Percentiles rank a stretch among this genome's conserved stretches.
phyloP scores from a whole-genome alignment of 2,113 vertebrate genomes.

The Morone saxatilis region DNA sequence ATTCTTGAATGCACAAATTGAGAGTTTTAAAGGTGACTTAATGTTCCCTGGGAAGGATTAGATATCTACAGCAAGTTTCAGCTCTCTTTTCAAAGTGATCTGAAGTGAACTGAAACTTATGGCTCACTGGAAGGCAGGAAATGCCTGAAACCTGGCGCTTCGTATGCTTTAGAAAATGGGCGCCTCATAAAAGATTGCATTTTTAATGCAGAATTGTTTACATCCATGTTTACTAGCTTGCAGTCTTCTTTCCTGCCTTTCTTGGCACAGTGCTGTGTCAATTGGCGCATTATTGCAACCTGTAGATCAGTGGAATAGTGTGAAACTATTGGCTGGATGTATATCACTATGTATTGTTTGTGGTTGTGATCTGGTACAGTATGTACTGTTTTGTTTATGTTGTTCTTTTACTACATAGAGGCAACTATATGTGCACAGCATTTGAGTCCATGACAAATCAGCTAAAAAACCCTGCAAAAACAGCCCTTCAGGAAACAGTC shows the following conservation, averaged over 20 bases:
- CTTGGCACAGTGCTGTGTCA: too few species aligned
- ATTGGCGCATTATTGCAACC: too few species aligned
- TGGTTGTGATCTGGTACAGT: too few species aligned
- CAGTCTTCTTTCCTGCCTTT: not conserved
- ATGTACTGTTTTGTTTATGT: too few species aligned
- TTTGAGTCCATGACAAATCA: too few species aligned
- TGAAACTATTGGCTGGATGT: too few species aligned
- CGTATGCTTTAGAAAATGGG: not conserved
- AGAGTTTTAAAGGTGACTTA: conserved; percentile 31
- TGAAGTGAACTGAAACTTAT: not conserved
- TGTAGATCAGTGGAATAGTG: too few species aligned
- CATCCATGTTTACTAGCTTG: not conserved
- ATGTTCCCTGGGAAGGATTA: conserved; percentile 26
- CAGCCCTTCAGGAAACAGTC: too few species aligned
- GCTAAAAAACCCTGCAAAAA: too few species aligned
- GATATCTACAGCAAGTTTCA: conserved; percentile 8
- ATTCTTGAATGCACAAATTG: conserved; percentile 18
- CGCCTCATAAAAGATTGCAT: not conserved
- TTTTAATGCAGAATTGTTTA: not conserved
- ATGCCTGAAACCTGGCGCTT: not conserved
- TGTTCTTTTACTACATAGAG: too few species aligned
- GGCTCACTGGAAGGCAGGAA: not conserved
- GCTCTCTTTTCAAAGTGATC: not conserved
- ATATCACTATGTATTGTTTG: too few species aligned
- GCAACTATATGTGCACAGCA: too few species aligned